phyloP scores from a whole-genome alignment of 2,797 vertebrate genomes.

The Lepilemur septentrionalis region DNA sequence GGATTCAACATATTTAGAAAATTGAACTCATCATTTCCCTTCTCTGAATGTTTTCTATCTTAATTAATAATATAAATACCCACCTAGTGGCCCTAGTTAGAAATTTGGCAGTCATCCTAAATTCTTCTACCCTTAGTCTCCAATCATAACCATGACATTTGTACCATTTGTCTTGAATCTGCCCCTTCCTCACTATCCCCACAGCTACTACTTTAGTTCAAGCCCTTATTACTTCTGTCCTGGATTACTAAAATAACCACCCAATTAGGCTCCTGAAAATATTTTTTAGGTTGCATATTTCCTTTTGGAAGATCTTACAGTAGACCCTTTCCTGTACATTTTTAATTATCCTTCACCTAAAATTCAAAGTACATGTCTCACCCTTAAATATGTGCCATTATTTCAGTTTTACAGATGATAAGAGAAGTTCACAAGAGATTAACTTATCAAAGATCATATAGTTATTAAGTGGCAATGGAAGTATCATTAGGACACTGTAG shows the following conservation, averaged over 20 bases:
- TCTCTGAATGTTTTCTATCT: background rate
- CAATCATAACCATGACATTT: background rate
- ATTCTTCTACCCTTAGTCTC: background rate
- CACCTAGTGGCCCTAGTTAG: background rate
- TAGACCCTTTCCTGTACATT: background rate
- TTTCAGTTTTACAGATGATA: background rate
- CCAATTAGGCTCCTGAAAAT: background rate
- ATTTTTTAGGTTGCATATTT: background rate
- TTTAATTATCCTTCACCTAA: background rate
- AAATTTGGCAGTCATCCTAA: background rate
- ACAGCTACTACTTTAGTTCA: background rate
- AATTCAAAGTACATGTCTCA: background rate
- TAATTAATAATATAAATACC: background rate
- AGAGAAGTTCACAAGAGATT: background rate
- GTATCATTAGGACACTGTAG: background rate
- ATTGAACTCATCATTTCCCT: background rate
- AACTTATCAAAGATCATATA: background rate
- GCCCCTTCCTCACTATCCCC: background rate
- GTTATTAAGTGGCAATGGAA: background rate
- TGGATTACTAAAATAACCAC: background rate
- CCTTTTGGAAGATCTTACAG: background rate
- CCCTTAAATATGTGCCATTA: background rate
- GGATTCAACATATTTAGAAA: background rate
- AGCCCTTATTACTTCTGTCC: background rate
- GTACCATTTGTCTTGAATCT: background rate